Evolutionary conservation across 2,888 invertebrate species (phyloP).

Genomic region (Gnatocerus cornutus): DNA sequence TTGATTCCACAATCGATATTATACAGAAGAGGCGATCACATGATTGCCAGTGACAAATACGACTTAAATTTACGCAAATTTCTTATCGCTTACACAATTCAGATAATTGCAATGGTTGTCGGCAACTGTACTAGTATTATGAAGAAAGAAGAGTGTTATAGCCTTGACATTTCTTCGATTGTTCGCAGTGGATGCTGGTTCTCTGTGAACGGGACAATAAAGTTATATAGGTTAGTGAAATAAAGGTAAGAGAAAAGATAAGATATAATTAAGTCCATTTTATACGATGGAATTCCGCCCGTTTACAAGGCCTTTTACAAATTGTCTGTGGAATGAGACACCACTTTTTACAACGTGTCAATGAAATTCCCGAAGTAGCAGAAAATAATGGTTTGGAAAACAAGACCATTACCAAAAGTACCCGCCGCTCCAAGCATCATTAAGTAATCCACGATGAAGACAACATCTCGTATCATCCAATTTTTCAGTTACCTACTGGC

Average conservation of each 20-base stretch:
- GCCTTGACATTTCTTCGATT: constrained; percentile 44
- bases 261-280: constrained; percentile 42
- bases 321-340: constrained; percentile 29
- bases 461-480: too few species aligned
- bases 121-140: constrained; percentile 24
- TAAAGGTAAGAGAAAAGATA: constrained; percentile 35
- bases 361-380: background rate
- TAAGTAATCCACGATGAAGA: too few species aligned
- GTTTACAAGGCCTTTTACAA: constrained; percentile 41
- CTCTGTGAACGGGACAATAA: constrained; percentile 27
- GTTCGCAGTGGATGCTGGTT: constrained; percentile 15
- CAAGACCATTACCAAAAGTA: background rate
- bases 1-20: constrained; percentile 13
- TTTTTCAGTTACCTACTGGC: too few species aligned
- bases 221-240: constrained; percentile 44
- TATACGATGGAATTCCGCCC: constrained; percentile 35
- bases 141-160: constrained; percentile 20
- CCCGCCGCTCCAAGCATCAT: too few species aligned
- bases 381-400: background rate
- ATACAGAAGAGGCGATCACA: constrained; percentile 1
- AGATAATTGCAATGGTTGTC: constrained; percentile 21
- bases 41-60: constrained; percentile 15
- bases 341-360: constrained; percentile 24
- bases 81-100: background rate
- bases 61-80: constrained; percentile 8